These are phyloP conservation scores for Erebia palarica DNA, from an alignment of 2,888 invertebrate genomes.

Conservation along the genomic window DNA sequence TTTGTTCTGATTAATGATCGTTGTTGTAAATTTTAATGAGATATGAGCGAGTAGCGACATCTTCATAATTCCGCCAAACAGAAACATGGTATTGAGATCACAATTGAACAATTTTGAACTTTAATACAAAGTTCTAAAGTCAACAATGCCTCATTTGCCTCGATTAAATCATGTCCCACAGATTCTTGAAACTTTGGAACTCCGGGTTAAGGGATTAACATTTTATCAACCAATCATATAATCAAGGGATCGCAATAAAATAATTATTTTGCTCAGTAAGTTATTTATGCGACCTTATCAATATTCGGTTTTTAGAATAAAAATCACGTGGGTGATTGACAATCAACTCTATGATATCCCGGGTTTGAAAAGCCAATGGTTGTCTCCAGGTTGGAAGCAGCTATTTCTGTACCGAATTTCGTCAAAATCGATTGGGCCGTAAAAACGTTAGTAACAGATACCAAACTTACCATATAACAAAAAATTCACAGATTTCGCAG, in stretches of 20 bases:
- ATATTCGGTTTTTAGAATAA: too few species aligned
- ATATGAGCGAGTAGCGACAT: conserved; percentile 27
- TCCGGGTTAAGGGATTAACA: not conserved
- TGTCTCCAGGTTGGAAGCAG: too few species aligned
- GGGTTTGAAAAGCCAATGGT: too few species aligned
- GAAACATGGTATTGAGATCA: not conserved
- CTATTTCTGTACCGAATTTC: too few species aligned
- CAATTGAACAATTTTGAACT: not conserved
- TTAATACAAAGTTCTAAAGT: not conserved
- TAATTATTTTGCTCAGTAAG: too few species aligned
- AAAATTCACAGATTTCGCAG: too few species aligned
- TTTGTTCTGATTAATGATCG: conserved; percentile 32
- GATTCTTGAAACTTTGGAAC: conserved; percentile 8
- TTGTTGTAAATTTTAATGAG: conserved; percentile 32
- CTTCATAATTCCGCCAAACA: conserved; percentile 14
- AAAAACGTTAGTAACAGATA: too few species aligned
- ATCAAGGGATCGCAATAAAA: not conserved
- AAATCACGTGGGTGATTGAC: too few species aligned
- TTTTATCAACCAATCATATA: not conserved
- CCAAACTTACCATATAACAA: too few species aligned
- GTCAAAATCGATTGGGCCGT: too few species aligned
- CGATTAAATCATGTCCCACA: not conserved
- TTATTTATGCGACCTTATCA: too few species aligned
- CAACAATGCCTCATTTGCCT: not conserved
- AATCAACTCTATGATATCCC: too few species aligned